phyloP scores from a whole-genome alignment of 1,140 invertebrate species.

The Lycorma delicatula region DNA sequence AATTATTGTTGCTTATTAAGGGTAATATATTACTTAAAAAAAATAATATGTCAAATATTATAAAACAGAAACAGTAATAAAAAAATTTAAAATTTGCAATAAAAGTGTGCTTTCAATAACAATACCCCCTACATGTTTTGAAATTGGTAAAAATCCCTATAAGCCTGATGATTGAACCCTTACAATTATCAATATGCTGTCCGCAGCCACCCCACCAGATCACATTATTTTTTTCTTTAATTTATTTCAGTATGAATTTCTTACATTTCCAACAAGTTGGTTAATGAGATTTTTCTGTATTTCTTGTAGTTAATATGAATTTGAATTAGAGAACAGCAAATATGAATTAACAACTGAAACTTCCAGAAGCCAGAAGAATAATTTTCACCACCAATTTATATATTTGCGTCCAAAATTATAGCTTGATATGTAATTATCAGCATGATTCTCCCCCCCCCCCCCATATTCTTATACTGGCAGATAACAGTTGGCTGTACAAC shows the following conservation, averaged over 20 bases:
- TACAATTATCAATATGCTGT: too few relatives aligned
- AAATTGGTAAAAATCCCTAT: too few relatives aligned
- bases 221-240: too few relatives aligned
- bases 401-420: background rate
- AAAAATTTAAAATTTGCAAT: too few relatives aligned
- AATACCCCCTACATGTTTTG: too few relatives aligned
- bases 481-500: slow-evolving; percentile 4
- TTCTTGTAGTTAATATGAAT: background rate
- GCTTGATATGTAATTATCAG: background rate
- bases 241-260: slow-evolving; percentile 1
- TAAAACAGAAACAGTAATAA: too few relatives aligned
- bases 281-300: background rate
- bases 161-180: too few relatives aligned
- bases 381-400: slow-evolving; percentile 10
- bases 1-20: too few relatives aligned
- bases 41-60: too few relatives aligned
- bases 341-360: background rate
- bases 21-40: too few relatives aligned
- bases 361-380: background rate
- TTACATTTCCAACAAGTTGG: slow-evolving; percentile 1
- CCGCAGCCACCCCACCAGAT: too few relatives aligned
- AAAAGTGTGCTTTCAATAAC: too few relatives aligned
- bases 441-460: background rate
- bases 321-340: background rate
- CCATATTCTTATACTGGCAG: slow-evolving; percentile 8